A percentile compares a stretch with the other conserved stretches of the same genome.
Conservation (phyloP, 1,140 invertebrate genomes). For the Trichoplusia ni region DNA sequence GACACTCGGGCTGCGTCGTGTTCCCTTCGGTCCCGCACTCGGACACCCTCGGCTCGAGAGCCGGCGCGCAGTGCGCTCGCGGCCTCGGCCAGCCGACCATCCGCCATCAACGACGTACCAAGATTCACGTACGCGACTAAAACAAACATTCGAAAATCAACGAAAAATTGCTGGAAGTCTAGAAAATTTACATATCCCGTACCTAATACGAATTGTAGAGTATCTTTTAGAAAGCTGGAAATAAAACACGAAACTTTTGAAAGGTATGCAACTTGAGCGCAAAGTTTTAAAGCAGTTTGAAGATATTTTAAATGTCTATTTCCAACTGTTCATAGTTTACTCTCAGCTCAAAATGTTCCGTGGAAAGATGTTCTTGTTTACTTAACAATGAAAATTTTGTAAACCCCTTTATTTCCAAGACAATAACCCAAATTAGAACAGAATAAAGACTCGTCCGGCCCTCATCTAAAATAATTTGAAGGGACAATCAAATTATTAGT, state of each 20-base stretch:
- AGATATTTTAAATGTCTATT: slow-evolving; percentile 20
- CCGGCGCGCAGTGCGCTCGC: slow-evolving; percentile 91
- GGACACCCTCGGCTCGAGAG: slow-evolving; percentile 91
- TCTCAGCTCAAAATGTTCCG: neutral
- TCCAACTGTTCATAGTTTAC: slow-evolving; percentile 1
- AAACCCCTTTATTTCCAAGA: slow-evolving; percentile 26
- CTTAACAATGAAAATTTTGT: slow-evolving; percentile 24
- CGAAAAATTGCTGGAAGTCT: no score
- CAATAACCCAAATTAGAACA: slow-evolving; percentile 27
- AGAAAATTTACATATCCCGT: neutral
- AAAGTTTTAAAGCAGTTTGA: neutral
- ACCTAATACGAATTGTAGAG: neutral
- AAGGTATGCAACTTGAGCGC: neutral
- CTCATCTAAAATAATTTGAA: slow-evolving; percentile 26
- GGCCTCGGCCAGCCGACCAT: slow-evolving; percentile 92
- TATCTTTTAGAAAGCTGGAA: neutral
- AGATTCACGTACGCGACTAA: slow-evolving; percentile 97
- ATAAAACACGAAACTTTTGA: neutral
- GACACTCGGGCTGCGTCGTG: slow-evolving; percentile 95
- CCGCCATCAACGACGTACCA: slow-evolving; percentile 91
- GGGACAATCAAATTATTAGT: slow-evolving; percentile 19
- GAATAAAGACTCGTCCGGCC: slow-evolving; percentile 16
- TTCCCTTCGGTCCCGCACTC: slow-evolving; percentile 93
- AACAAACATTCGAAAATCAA: no score
- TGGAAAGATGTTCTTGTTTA: slow-evolving; percentile 22